Conservation (phyloP, 1,140 invertebrate species). For the Calliphora vicina region DNA sequence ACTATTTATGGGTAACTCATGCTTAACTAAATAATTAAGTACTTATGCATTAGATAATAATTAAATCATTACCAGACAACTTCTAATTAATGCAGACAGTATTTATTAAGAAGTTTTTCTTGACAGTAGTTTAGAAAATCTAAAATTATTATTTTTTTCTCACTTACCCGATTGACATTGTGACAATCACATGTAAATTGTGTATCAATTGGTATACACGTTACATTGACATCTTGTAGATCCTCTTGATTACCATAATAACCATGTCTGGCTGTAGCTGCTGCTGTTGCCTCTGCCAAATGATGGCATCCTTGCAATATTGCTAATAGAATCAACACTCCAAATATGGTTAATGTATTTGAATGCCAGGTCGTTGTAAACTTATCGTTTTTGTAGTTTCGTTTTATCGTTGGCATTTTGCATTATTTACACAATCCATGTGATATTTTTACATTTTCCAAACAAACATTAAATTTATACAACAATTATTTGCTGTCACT, state of each 20-base stretch:
- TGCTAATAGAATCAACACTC: neutral
- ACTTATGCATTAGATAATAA: no score
- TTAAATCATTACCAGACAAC: no score
- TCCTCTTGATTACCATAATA: slow-evolving; percentile 11
- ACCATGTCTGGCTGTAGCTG: neutral
- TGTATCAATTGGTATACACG: slow-evolving; percentile 53
- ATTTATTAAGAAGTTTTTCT: no score
- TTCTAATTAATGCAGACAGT: no score
- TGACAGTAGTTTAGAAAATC: no score
- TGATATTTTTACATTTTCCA: neutral
- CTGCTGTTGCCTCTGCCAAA: neutral
- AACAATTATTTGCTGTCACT: no score
- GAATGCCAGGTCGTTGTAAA: neutral
- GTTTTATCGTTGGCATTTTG: slow-evolving; percentile 23
- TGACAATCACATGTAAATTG: slow-evolving; percentile 58
- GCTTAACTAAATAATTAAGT: no score
- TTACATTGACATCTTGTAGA: slow-evolving; percentile 42
- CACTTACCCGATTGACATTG: slow-evolving; percentile 53
- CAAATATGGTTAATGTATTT: neutral
- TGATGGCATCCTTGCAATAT: neutral
- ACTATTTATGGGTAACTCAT: no score
- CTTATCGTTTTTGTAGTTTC: neutral
- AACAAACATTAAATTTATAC: neutral
- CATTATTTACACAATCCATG: neutral
- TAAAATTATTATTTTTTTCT: neutral